Percentiles rank a stretch among this genome's conserved stretches.
Evolutionary conservation across 2,888 invertebrate species (phyloP).

Genomic region (Hirtodrosophila duncani): DNA sequence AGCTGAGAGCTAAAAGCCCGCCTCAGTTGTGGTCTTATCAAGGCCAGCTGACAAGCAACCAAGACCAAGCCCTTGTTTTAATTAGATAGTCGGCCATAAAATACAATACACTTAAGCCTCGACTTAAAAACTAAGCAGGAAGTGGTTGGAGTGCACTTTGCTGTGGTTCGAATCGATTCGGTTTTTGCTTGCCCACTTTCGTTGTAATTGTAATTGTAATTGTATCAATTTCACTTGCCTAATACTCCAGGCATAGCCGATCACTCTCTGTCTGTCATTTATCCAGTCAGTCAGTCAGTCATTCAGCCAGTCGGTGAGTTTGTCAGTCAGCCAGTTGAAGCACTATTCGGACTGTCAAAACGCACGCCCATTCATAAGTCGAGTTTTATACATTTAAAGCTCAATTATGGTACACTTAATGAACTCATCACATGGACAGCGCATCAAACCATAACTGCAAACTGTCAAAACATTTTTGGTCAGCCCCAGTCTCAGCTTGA

Average conservation of each 20-base stretch:
- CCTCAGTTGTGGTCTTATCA: constrained; percentile 49
- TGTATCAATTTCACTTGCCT: constrained; percentile 65
- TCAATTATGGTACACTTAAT: constrained; percentile 73
- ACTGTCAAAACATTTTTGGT: constrained; percentile 70
- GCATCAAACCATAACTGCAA: constrained; percentile 72
- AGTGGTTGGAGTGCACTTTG: constrained; percentile 39
- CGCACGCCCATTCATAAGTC: constrained; percentile 64
- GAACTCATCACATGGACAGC: constrained; percentile 75
- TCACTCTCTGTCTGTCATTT: constrained; percentile 53
- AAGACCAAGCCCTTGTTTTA: constrained; percentile 64
- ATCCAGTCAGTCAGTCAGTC: constrained; percentile 7
- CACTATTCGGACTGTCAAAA: constrained; percentile 50
- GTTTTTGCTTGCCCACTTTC: constrained; percentile 50
- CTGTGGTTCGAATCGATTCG: constrained; percentile 26
- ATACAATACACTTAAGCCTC: constrained; percentile 51
- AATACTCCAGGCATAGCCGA: constrained; percentile 35
- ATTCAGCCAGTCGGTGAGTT: constrained; percentile 19
- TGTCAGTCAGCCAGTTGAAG: constrained; percentile 15
- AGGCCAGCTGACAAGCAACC: constrained; percentile 44
- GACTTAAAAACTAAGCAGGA: constrained; percentile 53
- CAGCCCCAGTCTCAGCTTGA: too few relatives aligned
- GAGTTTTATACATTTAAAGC: constrained; percentile 58
- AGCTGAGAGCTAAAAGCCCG: too few relatives aligned
- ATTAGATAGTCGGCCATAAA: constrained; percentile 62
- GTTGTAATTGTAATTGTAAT: too few relatives aligned